Evolutionary conservation across 2,888 invertebrate genomes (phyloP).

Genomic region (Perdita meconis): DNA sequence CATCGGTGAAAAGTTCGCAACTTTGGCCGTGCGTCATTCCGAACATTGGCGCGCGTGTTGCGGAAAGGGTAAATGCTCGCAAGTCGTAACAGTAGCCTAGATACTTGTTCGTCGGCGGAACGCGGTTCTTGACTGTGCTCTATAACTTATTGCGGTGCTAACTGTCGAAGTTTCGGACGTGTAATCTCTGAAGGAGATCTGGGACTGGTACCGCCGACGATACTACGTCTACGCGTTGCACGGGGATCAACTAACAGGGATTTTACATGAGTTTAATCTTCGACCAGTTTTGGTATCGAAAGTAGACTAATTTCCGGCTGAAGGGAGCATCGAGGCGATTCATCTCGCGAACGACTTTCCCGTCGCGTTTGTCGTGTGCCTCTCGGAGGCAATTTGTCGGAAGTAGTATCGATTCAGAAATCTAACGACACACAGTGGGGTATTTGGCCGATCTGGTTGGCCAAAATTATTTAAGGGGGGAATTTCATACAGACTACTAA

Average conservation of each 20-base stretch:
- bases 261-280: neutral
- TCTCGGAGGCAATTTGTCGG: slow-evolving; percentile 52
- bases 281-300: neutral
- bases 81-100: slow-evolving; percentile 8
- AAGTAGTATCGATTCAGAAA: slow-evolving; percentile 55
- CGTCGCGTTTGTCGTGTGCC: neutral
- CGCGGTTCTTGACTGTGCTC: slow-evolving; percentile 14
- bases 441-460: no score
- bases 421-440: no score
- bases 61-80: slow-evolving; percentile 13
- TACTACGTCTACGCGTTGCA: slow-evolving; percentile 6
- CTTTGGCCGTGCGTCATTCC: slow-evolving; percentile 22
- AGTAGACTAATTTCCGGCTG: neutral
- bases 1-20: slow-evolving; percentile 32
- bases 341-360: no score
- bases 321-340: neutral
- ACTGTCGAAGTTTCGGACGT: slow-evolving; percentile 43
- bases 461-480: no score
- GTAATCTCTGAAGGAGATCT: slow-evolving; percentile 37
- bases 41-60: slow-evolving; percentile 14
- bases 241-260: neutral
- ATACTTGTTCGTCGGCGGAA: slow-evolving; percentile 25
- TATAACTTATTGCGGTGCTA: slow-evolving; percentile 48
- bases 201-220: neutral
- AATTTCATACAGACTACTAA: no score